Evolutionary conservation across 2,797 vertebrate genomes (phyloP).

Genomic region (Xiphophorus birchmanni): DNA sequence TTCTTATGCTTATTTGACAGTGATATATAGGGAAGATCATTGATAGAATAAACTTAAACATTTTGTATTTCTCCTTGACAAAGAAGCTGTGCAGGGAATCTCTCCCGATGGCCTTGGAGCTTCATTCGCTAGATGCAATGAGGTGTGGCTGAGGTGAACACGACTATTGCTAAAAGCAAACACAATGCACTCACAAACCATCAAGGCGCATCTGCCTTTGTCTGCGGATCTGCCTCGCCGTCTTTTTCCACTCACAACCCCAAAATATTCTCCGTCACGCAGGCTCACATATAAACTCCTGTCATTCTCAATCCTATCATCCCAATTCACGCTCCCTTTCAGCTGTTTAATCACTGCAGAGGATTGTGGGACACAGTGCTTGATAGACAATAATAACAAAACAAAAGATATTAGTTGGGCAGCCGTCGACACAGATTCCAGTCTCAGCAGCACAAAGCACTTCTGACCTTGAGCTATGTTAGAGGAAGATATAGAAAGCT

Average conservation of each 20-base stretch:
- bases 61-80: constrained; percentile 26
- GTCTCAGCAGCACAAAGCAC: constrained; percentile 33
- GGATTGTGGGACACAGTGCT: constrained; percentile 55
- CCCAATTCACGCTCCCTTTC: constrained; percentile 64
- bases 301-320: constrained; percentile 59
- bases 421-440: constrained; percentile 30
- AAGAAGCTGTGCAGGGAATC: constrained; percentile 10
- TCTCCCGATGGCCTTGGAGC: constrained; percentile 8
- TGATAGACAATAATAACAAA: constrained; percentile 37
- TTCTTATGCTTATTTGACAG: constrained; percentile 49
- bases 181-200: constrained; percentile 39
- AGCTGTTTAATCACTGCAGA: constrained; percentile 69
- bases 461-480: constrained; percentile 53
- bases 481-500: constrained; percentile 27
- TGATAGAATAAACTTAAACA: constrained; percentile 28
- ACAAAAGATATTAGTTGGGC: constrained; percentile 49
- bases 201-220: constrained; percentile 54
- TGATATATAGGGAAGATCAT: constrained; percentile 33
- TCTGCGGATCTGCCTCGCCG: constrained; percentile 34
- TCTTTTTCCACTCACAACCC: constrained; percentile 25
- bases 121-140: constrained; percentile 30
- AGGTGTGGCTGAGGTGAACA: constrained; percentile 49
- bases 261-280: constrained; percentile 57
- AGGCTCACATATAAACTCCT: constrained; percentile 53
- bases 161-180: constrained; percentile 66